A percentile compares a stretch with the other conserved stretches of the same genome.
These are phyloP conservation scores for Nomada goodeniana DNA, from an alignment of 2,888 invertebrate genomes.

Conservation along the genomic window DNA sequence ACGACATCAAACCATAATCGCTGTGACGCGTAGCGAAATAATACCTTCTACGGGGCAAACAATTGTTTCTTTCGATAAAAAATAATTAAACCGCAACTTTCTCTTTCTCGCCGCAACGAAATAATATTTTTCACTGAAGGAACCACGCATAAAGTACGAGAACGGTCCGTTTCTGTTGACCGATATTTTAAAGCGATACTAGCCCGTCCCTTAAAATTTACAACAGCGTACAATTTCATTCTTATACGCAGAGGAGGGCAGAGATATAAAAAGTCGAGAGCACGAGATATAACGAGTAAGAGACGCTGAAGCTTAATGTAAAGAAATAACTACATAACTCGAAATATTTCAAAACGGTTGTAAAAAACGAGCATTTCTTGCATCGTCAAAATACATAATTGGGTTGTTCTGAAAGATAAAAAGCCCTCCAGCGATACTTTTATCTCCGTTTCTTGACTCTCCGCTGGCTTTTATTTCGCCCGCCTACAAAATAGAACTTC, in stretches of 20 bases:
- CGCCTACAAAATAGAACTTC: not conserved
- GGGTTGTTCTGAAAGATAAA: conserved; percentile 1
- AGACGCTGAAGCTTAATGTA: not conserved
- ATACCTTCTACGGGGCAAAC: no score
- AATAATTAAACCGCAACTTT: no score
- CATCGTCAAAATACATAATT: conserved; percentile 14
- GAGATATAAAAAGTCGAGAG: not conserved
- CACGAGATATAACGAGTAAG: not conserved
- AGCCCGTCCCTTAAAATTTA: not conserved
- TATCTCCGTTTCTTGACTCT: no score
- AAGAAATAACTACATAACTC: conserved; percentile 1
- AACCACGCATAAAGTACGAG: not conserved
- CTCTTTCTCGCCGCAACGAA: no score
- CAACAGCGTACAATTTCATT: not conserved
- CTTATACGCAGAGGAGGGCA: not conserved
- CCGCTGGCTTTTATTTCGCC: not conserved
- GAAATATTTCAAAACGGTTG: conserved; percentile 16
- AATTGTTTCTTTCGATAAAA: no score
- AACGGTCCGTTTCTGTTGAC: not conserved
- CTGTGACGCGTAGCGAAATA: no score
- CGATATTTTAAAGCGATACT: not conserved
- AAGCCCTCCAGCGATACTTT: not conserved
- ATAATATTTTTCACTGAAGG: no score
- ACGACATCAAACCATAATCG: no score
- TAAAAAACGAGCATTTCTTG: conserved; percentile 2